Evolutionary conservation across 2,888 invertebrate species (phyloP).

Genomic region (Diabrotica balteata): DNA sequence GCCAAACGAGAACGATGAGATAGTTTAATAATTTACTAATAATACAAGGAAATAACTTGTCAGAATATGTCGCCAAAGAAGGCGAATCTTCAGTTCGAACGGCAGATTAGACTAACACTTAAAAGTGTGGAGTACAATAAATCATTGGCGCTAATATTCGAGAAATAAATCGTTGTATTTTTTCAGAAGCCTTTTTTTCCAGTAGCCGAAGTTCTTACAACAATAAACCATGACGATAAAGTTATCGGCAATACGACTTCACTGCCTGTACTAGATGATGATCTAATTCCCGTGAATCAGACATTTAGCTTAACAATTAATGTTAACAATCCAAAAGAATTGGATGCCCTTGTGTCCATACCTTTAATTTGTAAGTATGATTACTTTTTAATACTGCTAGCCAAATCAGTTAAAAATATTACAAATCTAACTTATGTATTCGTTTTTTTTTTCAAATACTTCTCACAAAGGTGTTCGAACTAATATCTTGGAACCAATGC

Average conservation of each 20-base stretch:
- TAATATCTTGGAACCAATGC: too few species aligned
- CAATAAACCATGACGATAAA: slow-evolving; percentile 40
- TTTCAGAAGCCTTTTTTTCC: slow-evolving; percentile 42
- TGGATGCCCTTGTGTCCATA: slow-evolving; percentile 41
- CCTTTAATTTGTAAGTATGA: slow-evolving; percentile 39
- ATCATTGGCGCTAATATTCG: too few species aligned
- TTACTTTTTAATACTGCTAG: slow-evolving; percentile 8
- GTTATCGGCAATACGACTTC: slow-evolving; percentile 43
- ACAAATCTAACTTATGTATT: too few species aligned
- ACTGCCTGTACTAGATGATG: slow-evolving; percentile 40
- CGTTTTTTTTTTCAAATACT: too few species aligned
- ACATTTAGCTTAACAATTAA: slow-evolving; percentile 39
- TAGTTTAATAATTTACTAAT: too few species aligned
- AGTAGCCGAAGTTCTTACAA: slow-evolving; percentile 45
- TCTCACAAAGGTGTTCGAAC: too few species aligned
- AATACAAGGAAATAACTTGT: too few species aligned
- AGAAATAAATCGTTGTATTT: slow-evolving; percentile 6
- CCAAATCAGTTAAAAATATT: background rate
- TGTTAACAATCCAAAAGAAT: slow-evolving; percentile 34
- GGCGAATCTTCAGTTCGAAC: too few species aligned
- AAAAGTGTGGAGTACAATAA: too few species aligned
- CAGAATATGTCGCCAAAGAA: too few species aligned
- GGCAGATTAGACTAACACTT: too few species aligned
- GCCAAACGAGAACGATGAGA: too few species aligned
- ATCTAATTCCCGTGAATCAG: slow-evolving; percentile 35